Evolutionary conservation across 1,140 invertebrate species (phyloP).

Genomic region (Akabosia matsudoensis): DNA sequence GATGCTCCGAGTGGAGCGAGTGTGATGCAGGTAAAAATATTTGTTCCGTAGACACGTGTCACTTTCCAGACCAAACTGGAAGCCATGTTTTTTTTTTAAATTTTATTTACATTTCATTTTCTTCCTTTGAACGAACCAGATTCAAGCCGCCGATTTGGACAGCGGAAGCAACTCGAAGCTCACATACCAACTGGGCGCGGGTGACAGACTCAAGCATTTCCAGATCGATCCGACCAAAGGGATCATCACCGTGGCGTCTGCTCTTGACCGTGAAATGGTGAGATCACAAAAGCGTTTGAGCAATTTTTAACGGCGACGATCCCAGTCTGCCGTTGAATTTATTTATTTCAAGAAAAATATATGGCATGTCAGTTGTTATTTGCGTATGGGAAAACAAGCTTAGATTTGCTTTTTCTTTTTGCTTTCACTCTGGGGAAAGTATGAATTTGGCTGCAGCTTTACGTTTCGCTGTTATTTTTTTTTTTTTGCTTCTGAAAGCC

Average conservation of each 20-base stretch:
- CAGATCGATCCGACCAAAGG: conserved; percentile 73
- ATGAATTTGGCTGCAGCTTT: no score
- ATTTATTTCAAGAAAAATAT: no score
- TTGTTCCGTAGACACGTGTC: not conserved
- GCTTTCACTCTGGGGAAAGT: no score
- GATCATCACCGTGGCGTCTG: conserved; percentile 67
- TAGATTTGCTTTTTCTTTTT: no score
- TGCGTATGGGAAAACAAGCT: no score
- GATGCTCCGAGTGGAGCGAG: conserved; percentile 68
- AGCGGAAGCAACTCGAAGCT: conserved; percentile 74
- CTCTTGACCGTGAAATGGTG: conserved; percentile 78
- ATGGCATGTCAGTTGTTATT: no score
- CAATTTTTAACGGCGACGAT: no score
- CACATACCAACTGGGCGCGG: conserved; percentile 71
- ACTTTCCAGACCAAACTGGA: not conserved
- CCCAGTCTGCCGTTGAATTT: no score
- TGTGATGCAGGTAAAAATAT: conserved; percentile 61
- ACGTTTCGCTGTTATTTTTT: no score
- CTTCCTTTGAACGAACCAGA: conserved; percentile 54
- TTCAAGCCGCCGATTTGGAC: conserved; percentile 75
- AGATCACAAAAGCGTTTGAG: no score
- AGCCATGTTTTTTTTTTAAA: no score
- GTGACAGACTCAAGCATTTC: conserved; percentile 75
- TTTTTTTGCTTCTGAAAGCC: no score
- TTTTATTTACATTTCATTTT: not conserved